Evolutionary conservation across 2,797 vertebrate genomes (phyloP).

Genomic region (Pipistrellus pipistrellus): DNA sequence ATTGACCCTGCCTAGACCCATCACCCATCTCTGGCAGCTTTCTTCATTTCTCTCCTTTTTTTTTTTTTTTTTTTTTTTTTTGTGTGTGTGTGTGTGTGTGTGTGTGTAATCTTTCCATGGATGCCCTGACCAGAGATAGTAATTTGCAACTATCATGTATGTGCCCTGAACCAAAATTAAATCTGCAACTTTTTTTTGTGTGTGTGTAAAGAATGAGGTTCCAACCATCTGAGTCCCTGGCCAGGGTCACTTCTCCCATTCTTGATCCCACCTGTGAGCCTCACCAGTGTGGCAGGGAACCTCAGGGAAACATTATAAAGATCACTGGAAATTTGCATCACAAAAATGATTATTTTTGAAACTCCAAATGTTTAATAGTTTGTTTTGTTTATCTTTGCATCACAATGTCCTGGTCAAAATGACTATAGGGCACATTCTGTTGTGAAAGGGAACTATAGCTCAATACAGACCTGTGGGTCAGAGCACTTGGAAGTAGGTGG

Average conservation of each 20-base stretch:
- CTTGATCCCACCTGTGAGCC: neutral
- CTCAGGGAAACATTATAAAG: neutral
- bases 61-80: neutral
- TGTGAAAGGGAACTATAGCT: neutral
- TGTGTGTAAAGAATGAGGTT: neutral
- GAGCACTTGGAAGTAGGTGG: neutral
- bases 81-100: no score
- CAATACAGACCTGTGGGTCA: neutral
- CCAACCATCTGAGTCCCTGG: neutral
- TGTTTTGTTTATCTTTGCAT: neutral
- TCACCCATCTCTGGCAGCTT: neutral
- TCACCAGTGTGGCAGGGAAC: neutral
- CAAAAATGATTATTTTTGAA: no score
- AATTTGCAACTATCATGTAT: neutral
- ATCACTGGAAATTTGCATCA: neutral
- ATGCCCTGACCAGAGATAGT: neutral
- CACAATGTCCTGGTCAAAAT: neutral
- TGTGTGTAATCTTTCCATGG: neutral
- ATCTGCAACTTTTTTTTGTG: neutral
- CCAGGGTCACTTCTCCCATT: neutral
- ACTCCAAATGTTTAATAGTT: no score
- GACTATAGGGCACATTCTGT: rapidly evolving
- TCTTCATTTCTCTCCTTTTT: neutral
- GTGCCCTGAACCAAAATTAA: neutral
- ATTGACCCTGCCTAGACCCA: neutral